Conservation (phyloP, 1,140 invertebrate genomes). For the Drosophila lacertosa region DNA sequence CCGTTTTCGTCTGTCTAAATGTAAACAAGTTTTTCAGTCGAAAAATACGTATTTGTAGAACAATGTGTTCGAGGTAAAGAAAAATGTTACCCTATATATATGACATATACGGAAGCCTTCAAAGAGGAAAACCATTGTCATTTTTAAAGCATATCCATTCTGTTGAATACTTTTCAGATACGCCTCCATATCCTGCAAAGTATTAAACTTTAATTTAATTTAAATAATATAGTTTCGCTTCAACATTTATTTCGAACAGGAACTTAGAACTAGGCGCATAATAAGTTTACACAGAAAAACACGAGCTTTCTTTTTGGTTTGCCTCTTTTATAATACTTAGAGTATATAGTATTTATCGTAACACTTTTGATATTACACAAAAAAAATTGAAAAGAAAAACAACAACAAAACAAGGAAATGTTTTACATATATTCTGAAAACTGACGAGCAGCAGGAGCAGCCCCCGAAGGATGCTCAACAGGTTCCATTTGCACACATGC, state of each 20-base stretch:
- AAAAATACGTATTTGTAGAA: too few species aligned
- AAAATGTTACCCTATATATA: too few species aligned
- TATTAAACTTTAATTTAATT: too few species aligned
- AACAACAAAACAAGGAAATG: conserved; percentile 17
- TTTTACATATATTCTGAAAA: conserved; percentile 21
- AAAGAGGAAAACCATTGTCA: too few species aligned
- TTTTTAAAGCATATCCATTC: too few species aligned
- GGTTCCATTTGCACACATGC: conserved; percentile 5
- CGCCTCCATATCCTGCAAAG: too few species aligned
- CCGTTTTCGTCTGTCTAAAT: too few species aligned
- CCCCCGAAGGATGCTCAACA: conserved; percentile 6
- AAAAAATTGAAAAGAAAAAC: background rate
- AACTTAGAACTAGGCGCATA: conserved; percentile 71
- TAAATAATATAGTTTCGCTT: conserved; percentile 36
- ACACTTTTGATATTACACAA: conserved; percentile 22
- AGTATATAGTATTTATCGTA: conserved; percentile 37
- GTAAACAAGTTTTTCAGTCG: too few species aligned
- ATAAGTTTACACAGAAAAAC: conserved; percentile 54
- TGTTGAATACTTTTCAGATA: too few species aligned
- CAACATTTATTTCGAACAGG: conserved; percentile 80
- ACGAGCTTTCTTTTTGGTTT: conserved; percentile 39
- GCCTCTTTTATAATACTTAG: conserved; percentile 45
- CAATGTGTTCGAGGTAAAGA: too few species aligned
- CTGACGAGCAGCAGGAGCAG: conserved; percentile 7
- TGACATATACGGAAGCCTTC: too few species aligned